Conservation (phyloP, 2,797 vertebrate genomes). For the Limosa lapponica region DNA sequence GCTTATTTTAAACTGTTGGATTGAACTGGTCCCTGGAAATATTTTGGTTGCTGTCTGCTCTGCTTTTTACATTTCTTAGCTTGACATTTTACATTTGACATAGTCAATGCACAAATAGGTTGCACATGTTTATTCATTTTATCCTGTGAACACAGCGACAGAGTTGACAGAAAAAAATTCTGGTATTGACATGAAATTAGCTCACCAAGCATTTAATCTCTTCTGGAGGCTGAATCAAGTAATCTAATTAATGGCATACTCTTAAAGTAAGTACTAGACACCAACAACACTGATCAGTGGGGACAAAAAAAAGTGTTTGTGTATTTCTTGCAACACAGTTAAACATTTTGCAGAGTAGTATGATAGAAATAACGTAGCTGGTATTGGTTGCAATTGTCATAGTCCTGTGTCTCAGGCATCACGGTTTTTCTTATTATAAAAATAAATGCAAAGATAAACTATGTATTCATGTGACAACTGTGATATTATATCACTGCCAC, state of each 20-base stretch:
- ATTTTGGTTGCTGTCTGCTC: not conserved
- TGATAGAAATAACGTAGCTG: not conserved
- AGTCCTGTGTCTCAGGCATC: not conserved
- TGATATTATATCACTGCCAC: not conserved
- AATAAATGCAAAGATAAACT: not conserved
- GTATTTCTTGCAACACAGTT: not conserved
- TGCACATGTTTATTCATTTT: not conserved
- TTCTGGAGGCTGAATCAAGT: not conserved
- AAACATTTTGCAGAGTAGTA: not conserved
- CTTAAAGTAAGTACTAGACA: not conserved
- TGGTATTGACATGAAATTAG: slow-evolving; percentile 4
- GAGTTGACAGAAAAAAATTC: not conserved
- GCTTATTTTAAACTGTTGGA: not conserved
- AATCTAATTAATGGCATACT: not conserved
- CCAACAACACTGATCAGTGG: not conserved
- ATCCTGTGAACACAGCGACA: not conserved
- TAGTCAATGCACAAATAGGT: not conserved
- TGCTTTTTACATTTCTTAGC: not conserved
- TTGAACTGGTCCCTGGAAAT: not conserved
- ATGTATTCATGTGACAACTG: not conserved
- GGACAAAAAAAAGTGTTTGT: not conserved
- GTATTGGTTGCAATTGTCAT: not conserved
- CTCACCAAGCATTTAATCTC: not conserved
- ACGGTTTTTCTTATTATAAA: not conserved
- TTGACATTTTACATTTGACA: not conserved